phyloP scores from a whole-genome alignment of 1,140 invertebrate species.

The Drosophila rhopaloa region DNA sequence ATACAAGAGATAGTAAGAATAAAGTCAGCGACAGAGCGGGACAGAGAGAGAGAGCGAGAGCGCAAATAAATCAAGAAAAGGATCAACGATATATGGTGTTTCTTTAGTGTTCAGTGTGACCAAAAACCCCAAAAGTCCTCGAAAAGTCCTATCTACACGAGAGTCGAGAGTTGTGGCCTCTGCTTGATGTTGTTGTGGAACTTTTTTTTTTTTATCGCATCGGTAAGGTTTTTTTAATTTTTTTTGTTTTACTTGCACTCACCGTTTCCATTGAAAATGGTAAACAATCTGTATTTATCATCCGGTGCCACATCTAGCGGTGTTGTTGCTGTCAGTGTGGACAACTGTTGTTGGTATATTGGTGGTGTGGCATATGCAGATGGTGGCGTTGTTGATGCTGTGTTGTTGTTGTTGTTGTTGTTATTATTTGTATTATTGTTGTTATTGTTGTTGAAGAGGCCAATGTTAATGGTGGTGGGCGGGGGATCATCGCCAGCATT shows the following conservation, averaged over 20 bases:
- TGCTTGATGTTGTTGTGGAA: conserved; percentile 3
- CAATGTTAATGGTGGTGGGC: conserved; percentile 56
- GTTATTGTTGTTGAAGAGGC: conserved; percentile 51
- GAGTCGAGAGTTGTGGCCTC: conserved; percentile 4
- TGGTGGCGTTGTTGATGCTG: conserved; percentile 68
- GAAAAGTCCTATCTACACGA: conserved; percentile 20
- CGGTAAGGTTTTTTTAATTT: background rate
- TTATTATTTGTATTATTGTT: conserved; percentile 50
- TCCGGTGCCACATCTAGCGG: conserved; percentile 70
- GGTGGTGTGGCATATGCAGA: conserved; percentile 69
- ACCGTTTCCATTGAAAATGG: conserved; percentile 84
- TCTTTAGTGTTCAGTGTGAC: conserved; percentile 12
- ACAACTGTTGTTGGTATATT: conserved; percentile 75
- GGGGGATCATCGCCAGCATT: conserved; percentile 53
- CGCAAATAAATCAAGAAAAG: conserved; percentile 16
- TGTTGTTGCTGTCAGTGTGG: conserved; percentile 75
- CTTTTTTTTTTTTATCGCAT: conserved; percentile 1
- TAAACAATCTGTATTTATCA: conserved; percentile 84
- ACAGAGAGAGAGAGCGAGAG: conserved; percentile 14
- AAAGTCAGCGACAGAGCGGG: conserved; percentile 10
- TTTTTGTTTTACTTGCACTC: conserved; percentile 51
- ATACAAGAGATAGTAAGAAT: conserved; percentile 30
- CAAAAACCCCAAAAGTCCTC: conserved; percentile 11
- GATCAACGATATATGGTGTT: conserved; percentile 18
- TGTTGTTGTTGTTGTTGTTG: conserved; percentile 64